These are phyloP conservation scores for Plodia interpunctella DNA, from an alignment of 1,140 invertebrate species.

Conservation along the genomic window DNA sequence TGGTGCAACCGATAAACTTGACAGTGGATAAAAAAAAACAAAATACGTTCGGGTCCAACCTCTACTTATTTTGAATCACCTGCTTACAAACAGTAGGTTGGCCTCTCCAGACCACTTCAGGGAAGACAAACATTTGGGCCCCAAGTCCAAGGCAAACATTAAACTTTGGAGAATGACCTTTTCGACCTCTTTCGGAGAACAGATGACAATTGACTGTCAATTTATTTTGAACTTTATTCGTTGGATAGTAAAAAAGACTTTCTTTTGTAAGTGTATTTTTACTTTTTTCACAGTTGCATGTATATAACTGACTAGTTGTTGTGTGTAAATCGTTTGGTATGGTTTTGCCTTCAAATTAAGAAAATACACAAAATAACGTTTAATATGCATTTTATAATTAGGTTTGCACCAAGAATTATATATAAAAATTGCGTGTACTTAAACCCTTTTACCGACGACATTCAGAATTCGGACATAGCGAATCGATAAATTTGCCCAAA, in stretches of 20 bases:
- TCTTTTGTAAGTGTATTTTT: neutral
- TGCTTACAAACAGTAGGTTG: conserved; percentile 1
- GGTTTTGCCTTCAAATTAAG: too few relatives aligned
- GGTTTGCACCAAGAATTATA: too few relatives aligned
- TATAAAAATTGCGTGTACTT: too few relatives aligned
- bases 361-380: too few relatives aligned
- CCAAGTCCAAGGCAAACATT: neutral
- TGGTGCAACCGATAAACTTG: too few relatives aligned
- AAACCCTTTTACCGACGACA: too few relatives aligned
- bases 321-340: too few relatives aligned
- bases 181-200: conserved; percentile 4
- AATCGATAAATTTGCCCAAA: too few relatives aligned
- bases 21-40: too few relatives aligned
- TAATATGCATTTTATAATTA: too few relatives aligned
- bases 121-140: neutral
- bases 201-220: neutral
- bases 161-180: conserved; percentile 1
- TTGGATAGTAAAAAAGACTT: neutral
- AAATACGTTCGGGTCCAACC: neutral
- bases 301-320: too few relatives aligned
- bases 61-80: neutral
- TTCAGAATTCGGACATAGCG: too few relatives aligned
- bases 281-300: neutral
- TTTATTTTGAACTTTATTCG: neutral
- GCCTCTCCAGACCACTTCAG: neutral